Base-by-base conservation (phyloP, 1,140 invertebrate species). In the Brachionus angularis region DNA sequence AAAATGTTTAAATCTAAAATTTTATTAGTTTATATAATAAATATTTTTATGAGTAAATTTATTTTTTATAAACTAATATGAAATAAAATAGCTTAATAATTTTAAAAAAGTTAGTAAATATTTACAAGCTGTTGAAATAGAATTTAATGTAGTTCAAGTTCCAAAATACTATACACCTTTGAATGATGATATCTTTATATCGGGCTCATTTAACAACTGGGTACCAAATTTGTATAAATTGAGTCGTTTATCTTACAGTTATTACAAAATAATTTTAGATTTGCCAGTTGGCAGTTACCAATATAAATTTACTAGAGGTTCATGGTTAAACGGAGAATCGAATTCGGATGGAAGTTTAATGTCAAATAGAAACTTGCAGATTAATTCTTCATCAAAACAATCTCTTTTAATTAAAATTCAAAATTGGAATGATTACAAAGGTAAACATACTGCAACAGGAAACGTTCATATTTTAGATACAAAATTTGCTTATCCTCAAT, bases 151-250 rank as follows among this genome's bases (percentile, higher is more conserved):
- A 23, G 14, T 36, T 5, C 25, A 42, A 36, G 34, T 53, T 27
- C 67, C 67, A 36, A 70, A 31, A 36, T 52, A 16, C 44, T 70
- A 47, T 50, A 70, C 67, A 16, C 67, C 67, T n/a, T 50, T 70
- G 31, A 70, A 70, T 36, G 67, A 70, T 12, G 46, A 70, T 12
- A 70, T 70, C 2, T 70, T 21, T 36, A n/a, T 70, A 53, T 23
- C 67, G 1, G 46, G 67, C 4, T 52, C 47, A 27, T 70, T 70
- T 70, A 70, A 70, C 33, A 39, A 44, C 5, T 70, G 67, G 67
- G 10, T 10, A 29, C 46, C 67, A 29, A 42, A 53, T 52, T 23
- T 33, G n/a, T 70, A 52, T 52, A 50, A 70, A 70, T 53, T 70
- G 2, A 39, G n/a, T 14, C 34, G 42, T 34, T 10, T 70, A 0